Conservation (phyloP, 2,113 vertebrate genomes). For the Suncus etruscus region DNA sequence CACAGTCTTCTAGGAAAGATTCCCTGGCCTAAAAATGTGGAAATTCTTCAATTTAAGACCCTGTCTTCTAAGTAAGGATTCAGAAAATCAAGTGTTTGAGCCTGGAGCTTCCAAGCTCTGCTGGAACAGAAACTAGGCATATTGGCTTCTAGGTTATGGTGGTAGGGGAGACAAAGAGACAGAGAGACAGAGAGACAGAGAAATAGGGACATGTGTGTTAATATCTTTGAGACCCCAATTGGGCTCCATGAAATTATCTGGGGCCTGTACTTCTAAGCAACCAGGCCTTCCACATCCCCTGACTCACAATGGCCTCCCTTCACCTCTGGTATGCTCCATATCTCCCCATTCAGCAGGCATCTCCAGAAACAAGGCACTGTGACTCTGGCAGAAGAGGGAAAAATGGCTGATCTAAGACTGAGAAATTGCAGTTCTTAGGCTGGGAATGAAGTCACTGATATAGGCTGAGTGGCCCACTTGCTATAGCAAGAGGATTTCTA, state of each 20-base stretch:
- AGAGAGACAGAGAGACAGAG: too few species aligned
- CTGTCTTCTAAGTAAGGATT: not conserved
- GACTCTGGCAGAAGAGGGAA: not conserved
- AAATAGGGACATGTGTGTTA: too few species aligned
- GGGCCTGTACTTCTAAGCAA: not conserved
- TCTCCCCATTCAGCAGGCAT: too few species aligned
- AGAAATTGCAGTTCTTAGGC: not conserved
- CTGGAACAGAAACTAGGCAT: not conserved
- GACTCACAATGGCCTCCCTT: not conserved
- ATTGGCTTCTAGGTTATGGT: not conserved
- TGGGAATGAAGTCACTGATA: rapidly evolving
- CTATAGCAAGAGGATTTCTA: not conserved
- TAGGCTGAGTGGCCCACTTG: not conserved
- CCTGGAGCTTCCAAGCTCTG: not conserved
- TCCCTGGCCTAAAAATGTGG: not conserved
- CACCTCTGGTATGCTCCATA: not conserved
- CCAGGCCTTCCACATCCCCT: rapidly evolving
- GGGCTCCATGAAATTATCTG: rapidly evolving
- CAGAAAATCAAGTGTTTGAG: not conserved
- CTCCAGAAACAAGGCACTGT: not conserved
- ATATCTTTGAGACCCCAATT: too few species aligned
- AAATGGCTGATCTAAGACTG: not conserved
- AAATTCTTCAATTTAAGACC: not conserved
- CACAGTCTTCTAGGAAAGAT: not conserved
- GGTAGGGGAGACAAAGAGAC: not conserved